Evolutionary conservation across 2,888 invertebrate species (phyloP), one percentile per base, ranked within the genome.

Genomic region (Cacoxenus indagator): DNA sequence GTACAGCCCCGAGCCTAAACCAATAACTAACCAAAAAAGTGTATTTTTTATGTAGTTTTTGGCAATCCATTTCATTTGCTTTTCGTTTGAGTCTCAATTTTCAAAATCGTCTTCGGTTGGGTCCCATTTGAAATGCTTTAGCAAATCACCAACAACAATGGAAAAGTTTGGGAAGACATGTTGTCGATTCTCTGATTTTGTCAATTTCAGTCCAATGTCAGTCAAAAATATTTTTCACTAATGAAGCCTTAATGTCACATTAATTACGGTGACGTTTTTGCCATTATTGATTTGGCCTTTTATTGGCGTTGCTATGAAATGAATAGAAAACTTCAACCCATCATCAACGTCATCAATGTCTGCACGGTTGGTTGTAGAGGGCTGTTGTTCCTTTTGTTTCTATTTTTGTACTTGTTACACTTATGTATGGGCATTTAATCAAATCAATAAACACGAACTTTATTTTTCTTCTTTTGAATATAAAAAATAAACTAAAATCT

Each of bases 171-270:
- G 8, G 37, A 4, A 14, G 5, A 37, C 8, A 37, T 11, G 14
- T 37, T 37, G 1, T 8, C 37, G 37, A 8, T 37, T 37, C 14
- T 37, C 9, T 37, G 37, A 11, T 14, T 0, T 14, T 37, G 37
- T 37, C 37, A 31, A 31, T 31, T 31, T 31, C n/a, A n/a, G 31
- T 31, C 9, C 6, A 8, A 0, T 31, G 1, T 31, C 31, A 37
- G 37, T 37, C 37, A 37, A n/a, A 51, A 11, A 17, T 27, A 55
- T 55, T 26, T n/a, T 55, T 26, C 27, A 26, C 55, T 55, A 55
- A 55, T 55, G 55, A 55, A 55, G 55, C 55, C 14, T 26, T 55
- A 55, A 55, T 55, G 14, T 51, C 4, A 55, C 55, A 55, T 22
- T 26, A 55, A 55, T 26, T 9, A 55, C 27, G 27, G 1, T 48